Percentiles rank a stretch among this genome's conserved stretches.
These are phyloP conservation scores for Chaetodon trifasciatus DNA, from an alignment of 2,797 vertebrate genomes.

Conservation along the genomic window DNA sequence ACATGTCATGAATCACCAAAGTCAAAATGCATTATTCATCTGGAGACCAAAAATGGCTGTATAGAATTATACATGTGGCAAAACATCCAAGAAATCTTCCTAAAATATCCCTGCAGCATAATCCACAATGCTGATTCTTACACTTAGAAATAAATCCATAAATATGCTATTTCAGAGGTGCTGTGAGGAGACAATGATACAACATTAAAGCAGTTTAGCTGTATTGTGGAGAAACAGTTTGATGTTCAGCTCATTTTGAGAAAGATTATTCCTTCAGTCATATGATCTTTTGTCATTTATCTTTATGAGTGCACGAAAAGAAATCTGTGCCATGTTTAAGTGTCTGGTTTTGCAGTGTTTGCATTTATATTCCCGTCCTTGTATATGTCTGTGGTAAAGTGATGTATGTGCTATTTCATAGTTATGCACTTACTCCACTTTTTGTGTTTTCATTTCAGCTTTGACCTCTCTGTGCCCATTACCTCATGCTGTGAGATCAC, in stretches of 20 bases:
- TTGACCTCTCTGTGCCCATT: conserved; percentile 50
- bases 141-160: neutral
- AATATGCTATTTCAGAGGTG: neutral
- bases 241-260: neutral
- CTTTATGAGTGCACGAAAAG: neutral
- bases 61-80: neutral
- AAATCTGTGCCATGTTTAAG: neutral
- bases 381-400: neutral
- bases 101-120: neutral
- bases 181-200: neutral
- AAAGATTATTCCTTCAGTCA: neutral
- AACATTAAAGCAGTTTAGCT: neutral
- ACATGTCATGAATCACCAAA: neutral
- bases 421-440: conserved; percentile 23
- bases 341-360: conserved; percentile 8
- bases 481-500: conserved; percentile 73
- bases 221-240: neutral
- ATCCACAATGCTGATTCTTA: neutral
- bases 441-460: conserved; percentile 32
- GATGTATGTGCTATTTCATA: conserved; percentile 19
- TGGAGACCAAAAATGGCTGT: neutral
- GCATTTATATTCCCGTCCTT: conserved; percentile 14
- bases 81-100: neutral
- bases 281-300: neutral
- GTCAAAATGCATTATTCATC: neutral